phyloP scores from a whole-genome alignment of 2,113 vertebrate genomes.

The Leucosticte australis region DNA sequence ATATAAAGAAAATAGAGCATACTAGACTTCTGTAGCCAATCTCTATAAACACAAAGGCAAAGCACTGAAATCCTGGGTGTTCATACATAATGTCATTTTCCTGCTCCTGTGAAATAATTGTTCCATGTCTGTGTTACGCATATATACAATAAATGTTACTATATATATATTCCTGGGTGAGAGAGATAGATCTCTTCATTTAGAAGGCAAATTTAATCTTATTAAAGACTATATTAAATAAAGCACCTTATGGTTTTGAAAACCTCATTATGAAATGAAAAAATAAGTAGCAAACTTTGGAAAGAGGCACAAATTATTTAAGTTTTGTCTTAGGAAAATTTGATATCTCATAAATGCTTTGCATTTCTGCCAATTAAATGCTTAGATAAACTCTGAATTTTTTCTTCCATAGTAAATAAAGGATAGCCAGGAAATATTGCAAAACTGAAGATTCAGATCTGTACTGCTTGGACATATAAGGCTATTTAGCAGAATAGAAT shows the following conservation, averaged over 20 bases:
- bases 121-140: not conserved
- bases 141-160: not conserved
- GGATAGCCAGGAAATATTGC: not conserved
- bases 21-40: not conserved
- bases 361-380: not conserved
- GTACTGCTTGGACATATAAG: not conserved
- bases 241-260: not conserved
- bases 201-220: not conserved
- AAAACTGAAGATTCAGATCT: not conserved
- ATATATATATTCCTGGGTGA: not conserved
- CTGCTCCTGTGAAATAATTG: not conserved
- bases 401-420: not conserved
- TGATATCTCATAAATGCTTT: not conserved
- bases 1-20: not conserved
- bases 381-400: not conserved
- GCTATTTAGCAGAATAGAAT: not conserved
- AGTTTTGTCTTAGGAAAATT: not conserved
- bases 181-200: not conserved
- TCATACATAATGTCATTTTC: not conserved
- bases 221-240: not conserved
- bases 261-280: not conserved
- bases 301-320: not conserved
- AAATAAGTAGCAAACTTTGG: not conserved
- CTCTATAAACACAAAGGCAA: not conserved
- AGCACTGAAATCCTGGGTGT: not conserved